phyloP scores from a whole-genome alignment of 1,140 invertebrate genomes.

The Polyergus mexicanus region DNA sequence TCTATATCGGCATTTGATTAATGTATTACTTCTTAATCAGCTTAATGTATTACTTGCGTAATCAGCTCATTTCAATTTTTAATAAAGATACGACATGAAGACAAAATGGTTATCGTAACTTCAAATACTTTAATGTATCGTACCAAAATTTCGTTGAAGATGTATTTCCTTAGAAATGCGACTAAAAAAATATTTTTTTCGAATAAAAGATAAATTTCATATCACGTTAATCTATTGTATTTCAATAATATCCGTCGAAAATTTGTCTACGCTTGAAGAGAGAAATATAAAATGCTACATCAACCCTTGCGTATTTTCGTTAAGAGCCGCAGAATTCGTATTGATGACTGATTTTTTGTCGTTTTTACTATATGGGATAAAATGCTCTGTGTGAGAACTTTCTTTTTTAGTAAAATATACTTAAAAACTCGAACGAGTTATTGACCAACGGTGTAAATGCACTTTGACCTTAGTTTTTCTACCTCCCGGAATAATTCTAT shows the following conservation, averaged over 20 bases:
- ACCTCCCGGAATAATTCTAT: background rate
- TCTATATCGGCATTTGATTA: conserved; percentile 3
- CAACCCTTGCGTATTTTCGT: conserved; percentile 5
- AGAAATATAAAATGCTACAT: conserved; percentile 34
- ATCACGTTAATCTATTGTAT: background rate
- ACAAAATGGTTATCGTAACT: background rate
- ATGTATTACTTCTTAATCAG: background rate
- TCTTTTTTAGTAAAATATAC: background rate
- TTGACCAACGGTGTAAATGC: conserved; percentile 56
- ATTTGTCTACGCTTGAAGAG: background rate
- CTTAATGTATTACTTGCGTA: background rate
- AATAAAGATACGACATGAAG: background rate
- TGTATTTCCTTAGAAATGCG: background rate
- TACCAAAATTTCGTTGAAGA: background rate
- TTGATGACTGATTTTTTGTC: conserved; percentile 24
- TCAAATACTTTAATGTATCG: background rate
- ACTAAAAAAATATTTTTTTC: conserved; percentile 7
- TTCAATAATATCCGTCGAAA: conserved; percentile 17
- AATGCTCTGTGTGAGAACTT: background rate
- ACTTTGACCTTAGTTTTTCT: conserved; percentile 50
- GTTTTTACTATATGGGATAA: conserved; percentile 17
- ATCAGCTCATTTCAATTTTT: background rate
- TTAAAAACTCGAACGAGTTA: conserved; percentile 41
- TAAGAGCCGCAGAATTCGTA: conserved; percentile 32
- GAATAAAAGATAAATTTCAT: background rate